These are phyloP conservation scores for Pitta sordida DNA, from an alignment of 2,113 vertebrate genomes.

Conservation along the genomic window DNA sequence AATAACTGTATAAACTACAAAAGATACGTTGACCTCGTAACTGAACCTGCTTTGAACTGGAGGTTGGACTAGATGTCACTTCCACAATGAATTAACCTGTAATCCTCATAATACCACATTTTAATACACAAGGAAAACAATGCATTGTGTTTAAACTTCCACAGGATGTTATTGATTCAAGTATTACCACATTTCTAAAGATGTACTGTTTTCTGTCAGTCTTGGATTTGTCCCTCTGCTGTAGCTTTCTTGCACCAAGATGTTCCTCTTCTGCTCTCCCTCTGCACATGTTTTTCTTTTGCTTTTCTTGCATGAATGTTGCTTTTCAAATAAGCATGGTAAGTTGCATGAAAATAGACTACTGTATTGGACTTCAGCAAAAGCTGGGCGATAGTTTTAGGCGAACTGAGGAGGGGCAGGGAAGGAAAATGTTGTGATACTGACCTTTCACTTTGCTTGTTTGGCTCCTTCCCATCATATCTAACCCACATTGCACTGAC, in stretches of 20 bases:
- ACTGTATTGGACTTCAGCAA: constrained; percentile 28
- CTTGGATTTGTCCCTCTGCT: background rate
- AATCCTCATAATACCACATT: background rate
- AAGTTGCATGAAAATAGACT: background rate
- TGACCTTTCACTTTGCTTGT: constrained; percentile 53
- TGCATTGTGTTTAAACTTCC: background rate
- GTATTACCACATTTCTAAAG: background rate
- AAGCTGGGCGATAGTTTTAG: constrained; percentile 25
- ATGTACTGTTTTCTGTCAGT: background rate
- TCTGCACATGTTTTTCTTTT: background rate
- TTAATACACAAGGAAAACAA: background rate
- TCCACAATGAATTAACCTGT: background rate
- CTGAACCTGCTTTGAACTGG: background rate
- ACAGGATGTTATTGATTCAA: background rate
- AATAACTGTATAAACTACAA: background rate
- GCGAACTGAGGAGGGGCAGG: background rate
- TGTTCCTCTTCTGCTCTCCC: background rate
- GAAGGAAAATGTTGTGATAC: constrained; percentile 47
- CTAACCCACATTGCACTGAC: constrained; percentile 43
- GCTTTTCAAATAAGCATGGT: background rate
- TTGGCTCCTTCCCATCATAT: constrained; percentile 58
- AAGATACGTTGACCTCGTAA: background rate
- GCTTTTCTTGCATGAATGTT: background rate
- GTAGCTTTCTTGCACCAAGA: background rate
- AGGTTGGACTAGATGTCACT: background rate